These are phyloP conservation scores for Myotis brandtii DNA, from an alignment of 2,113 vertebrate species.

Conservation along the genomic window DNA sequence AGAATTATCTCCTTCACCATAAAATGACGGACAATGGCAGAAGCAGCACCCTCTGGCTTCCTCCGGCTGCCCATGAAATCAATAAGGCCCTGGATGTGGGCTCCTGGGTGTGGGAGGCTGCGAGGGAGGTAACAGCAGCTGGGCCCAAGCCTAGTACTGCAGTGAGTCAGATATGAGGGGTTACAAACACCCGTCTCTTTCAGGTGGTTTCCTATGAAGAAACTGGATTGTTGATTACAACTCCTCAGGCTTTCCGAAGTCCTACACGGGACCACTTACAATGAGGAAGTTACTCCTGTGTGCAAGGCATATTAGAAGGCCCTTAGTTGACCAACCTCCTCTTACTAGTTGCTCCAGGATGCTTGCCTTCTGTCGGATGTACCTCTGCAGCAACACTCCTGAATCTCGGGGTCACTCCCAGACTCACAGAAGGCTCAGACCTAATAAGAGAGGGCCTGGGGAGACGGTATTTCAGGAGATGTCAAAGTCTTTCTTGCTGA, in stretches of 20 bases:
- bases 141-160: neutral
- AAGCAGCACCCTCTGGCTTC: neutral
- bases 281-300: neutral
- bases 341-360: neutral
- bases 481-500: constrained; percentile 36
- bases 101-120: neutral
- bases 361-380: neutral
- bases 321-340: neutral
- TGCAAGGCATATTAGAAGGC: neutral
- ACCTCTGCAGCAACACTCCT: neutral
- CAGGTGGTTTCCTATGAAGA: neutral
- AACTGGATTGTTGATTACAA: neutral
- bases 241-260: neutral
- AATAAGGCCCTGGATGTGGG: neutral
- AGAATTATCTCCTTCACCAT: neutral
- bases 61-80: neutral
- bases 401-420: neutral
- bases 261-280: neutral
- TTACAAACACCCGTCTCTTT: neutral
- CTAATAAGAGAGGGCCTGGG: neutral
- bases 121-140: neutral
- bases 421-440: neutral
- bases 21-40: neutral
- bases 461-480: constrained; percentile 57
- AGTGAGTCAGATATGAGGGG: neutral